A percentile compares a stretch with the other conserved stretches of the same genome.
phyloP scores from a whole-genome alignment of 2,113 vertebrate genomes.

The Mustela lutreola region DNA sequence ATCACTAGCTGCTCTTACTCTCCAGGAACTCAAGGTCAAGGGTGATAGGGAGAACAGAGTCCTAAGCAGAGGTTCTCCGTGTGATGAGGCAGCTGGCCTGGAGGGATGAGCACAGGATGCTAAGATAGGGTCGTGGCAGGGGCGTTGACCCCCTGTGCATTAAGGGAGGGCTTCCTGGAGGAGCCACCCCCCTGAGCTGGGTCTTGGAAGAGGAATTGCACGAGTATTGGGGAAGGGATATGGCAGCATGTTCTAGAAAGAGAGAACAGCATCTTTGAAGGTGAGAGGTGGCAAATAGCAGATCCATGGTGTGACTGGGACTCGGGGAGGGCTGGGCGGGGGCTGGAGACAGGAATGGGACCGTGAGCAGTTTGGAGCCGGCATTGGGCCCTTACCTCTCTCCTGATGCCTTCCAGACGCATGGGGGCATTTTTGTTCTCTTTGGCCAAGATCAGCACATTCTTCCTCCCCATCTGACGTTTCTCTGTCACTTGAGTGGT shows the following conservation, averaged over 20 bases:
- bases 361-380: background rate
- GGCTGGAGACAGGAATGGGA: background rate
- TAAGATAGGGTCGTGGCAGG: accelerated
- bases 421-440: background rate
- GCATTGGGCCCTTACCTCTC: accelerated
- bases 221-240: background rate
- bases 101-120: background rate
- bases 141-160: background rate
- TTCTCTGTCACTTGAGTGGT: background rate
- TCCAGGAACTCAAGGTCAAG: background rate
- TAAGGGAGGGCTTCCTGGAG: conserved; percentile 21
- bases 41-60: background rate
- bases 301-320: background rate
- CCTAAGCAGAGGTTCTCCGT: background rate
- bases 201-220: background rate
- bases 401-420: background rate
- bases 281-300: too few relatives aligned
- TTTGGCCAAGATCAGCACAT: background rate
- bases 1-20: background rate
- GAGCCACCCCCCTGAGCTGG: background rate
- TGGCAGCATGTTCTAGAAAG: background rate
- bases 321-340: accelerated
- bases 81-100: background rate
- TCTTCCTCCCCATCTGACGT: background rate
- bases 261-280: background rate